phyloP scores from a whole-genome alignment of 1,140 invertebrate genomes.

The Nasonia giraulti region DNA sequence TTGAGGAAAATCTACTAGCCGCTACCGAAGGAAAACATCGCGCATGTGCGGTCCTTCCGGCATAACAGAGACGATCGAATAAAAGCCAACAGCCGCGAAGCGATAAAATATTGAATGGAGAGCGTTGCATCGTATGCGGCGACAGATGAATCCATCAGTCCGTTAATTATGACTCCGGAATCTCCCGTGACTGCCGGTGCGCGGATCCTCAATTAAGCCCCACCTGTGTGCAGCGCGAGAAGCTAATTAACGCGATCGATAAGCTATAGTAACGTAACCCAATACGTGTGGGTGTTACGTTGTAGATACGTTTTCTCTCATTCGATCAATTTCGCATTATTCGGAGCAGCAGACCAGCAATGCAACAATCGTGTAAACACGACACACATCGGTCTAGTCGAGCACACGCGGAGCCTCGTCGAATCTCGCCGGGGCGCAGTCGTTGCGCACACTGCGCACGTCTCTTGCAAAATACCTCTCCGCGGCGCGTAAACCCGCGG shows the following conservation, averaged over 20 bases:
- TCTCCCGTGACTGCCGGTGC: neutral
- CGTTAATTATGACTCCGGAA: conserved; percentile 20
- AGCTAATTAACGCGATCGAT: too few species aligned
- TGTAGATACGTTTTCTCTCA: neutral
- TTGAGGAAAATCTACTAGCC: neutral
- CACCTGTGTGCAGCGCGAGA: neutral
- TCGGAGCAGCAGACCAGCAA: too few species aligned
- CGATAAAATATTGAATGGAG: neutral
- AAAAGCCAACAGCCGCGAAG: neutral
- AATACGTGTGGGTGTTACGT: too few species aligned
- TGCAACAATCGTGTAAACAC: too few species aligned
- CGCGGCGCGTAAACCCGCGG: neutral
- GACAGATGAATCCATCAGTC: conserved; percentile 1
- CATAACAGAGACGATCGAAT: too few species aligned
- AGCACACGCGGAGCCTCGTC: too few species aligned
- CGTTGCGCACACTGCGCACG: neutral
- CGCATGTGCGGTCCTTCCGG: neutral
- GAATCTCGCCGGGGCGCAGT: too few species aligned
- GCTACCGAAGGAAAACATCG: neutral
- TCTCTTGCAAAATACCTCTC: neutral
- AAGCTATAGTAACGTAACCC: too few species aligned
- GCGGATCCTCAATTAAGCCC: conserved; percentile 8
- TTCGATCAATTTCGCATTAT: too few species aligned
- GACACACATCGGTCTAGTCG: too few species aligned
- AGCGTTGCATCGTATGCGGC: neutral